These are phyloP conservation scores for Coboldia fuscipes DNA, from an alignment of 1,140 invertebrate genomes.

Conservation along the genomic window DNA sequence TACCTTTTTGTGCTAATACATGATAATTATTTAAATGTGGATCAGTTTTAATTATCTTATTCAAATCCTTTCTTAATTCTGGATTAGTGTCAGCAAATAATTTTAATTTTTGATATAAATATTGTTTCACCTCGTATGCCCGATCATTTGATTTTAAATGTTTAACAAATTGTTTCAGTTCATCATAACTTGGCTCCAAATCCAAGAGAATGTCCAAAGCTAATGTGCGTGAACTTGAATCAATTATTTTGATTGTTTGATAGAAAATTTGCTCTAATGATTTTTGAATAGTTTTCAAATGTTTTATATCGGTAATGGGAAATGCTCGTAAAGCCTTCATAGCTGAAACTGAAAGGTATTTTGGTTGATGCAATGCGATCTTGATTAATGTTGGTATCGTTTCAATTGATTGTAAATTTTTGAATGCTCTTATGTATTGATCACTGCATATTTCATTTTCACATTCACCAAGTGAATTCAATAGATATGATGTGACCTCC, in stretches of 20 bases:
- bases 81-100: constrained; percentile 31
- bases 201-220: constrained; percentile 50
- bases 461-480: constrained; percentile 28
- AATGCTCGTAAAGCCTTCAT: constrained; percentile 39
- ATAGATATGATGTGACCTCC: constrained; percentile 25
- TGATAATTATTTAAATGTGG: constrained; percentile 40
- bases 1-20: constrained; percentile 33
- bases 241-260: constrained; percentile 34
- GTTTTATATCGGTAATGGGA: constrained; percentile 21
- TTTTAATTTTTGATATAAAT: constrained; percentile 35
- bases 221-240: constrained; percentile 47
- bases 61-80: constrained; percentile 22
- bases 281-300: constrained; percentile 16
- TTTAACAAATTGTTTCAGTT: constrained; percentile 28
- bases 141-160: constrained; percentile 28
- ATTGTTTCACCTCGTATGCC: constrained; percentile 43
- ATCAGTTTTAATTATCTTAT: constrained; percentile 18
- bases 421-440: constrained; percentile 39
- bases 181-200: constrained; percentile 26
- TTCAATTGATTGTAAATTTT: constrained; percentile 34
- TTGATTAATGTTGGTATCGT: constrained; percentile 34
- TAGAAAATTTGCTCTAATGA: constrained; percentile 35
- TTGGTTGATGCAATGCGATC: constrained; percentile 24
- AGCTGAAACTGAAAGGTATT: constrained; percentile 31
- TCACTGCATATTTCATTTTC: constrained; percentile 28